Evolutionary conservation across 2,888 invertebrate species (phyloP), one percentile per base, ranked within the genome.

Genomic region (Aspidiotus destructor): DNA sequence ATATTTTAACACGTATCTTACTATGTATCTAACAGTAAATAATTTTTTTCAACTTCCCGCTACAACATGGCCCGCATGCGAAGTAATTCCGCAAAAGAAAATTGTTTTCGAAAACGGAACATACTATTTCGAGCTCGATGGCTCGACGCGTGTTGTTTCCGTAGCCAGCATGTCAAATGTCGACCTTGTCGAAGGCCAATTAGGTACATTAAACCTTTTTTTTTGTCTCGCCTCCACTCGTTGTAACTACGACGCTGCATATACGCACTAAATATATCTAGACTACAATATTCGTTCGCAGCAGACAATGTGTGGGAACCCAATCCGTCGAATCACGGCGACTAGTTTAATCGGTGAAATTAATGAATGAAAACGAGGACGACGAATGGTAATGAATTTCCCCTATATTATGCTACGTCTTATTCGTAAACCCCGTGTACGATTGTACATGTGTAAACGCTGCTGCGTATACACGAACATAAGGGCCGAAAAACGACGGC

Each of bases 141-240:
- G 48, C 10, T 48, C 48, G 48, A n/a, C 48, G 48, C 48, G 48
- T 13, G 48, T 48, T n/a, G n/a, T 48, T 48, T 48, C 48, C 48
- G 48, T n/a, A 48, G 48, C 48, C 48, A 13, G 48, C 48, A 48
- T n/a, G 48, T 58, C 58, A 11, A 58, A 58, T 58, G 58, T 58
- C 58, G 58, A 58, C 58, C 58, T 58, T 58, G 58, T 58, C 17
- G 58, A 58, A 58, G 58, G 58, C 58, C 58, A 58, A 58, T 58
- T 58, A 10, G 40, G 58, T 13, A 28, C 58, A 58, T 58, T 58
- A 58, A 58, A 58, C 58, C 58, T 13, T 58, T 17, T 17, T 9
- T n/a, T 13, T n/a, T 58, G 48, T 48, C 48, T 48, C 48, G 48
- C 48, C 11, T n/a, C 10, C n/a, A 13, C 10, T 3, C 48, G 48